Conservation (phyloP, 2,797 vertebrate species). For the Intellagama lesueurii region DNA sequence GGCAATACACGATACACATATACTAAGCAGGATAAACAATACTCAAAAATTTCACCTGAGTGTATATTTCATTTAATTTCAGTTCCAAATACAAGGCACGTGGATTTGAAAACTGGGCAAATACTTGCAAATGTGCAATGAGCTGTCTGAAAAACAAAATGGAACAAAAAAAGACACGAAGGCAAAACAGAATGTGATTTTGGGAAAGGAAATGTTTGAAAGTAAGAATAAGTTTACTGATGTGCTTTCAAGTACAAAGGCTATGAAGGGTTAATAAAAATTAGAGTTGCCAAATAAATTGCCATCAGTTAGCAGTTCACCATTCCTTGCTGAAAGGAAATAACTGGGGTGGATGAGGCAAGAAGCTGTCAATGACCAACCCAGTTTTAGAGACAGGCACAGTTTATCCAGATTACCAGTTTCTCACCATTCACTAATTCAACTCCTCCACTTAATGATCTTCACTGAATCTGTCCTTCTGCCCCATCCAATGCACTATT, state of each 20-base stretch:
- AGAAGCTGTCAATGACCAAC: not conserved
- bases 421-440: not conserved
- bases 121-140: conserved; percentile 90
- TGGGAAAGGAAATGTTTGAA: not conserved
- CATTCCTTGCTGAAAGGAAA: not conserved
- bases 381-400: not conserved
- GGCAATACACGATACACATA: not conserved
- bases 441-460: not conserved
- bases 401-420: not conserved
- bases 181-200: not conserved
- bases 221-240: not conserved
- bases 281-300: not conserved
- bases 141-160: conserved; percentile 85
- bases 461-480: not conserved
- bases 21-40: not conserved
- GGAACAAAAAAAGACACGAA: conserved; percentile 2
- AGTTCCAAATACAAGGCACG: conserved; percentile 90
- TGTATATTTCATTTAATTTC: conserved; percentile 88
- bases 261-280: not conserved
- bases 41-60: conserved; percentile 82
- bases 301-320: not conserved
- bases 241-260: not conserved
- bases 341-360: not conserved
- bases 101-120: conserved; percentile 94
- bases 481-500: too few species aligned